Evolutionary conservation across 2,797 vertebrate species (phyloP), one percentile per base, ranked within the genome.

Genomic region (Loriculus beryllinus): DNA sequence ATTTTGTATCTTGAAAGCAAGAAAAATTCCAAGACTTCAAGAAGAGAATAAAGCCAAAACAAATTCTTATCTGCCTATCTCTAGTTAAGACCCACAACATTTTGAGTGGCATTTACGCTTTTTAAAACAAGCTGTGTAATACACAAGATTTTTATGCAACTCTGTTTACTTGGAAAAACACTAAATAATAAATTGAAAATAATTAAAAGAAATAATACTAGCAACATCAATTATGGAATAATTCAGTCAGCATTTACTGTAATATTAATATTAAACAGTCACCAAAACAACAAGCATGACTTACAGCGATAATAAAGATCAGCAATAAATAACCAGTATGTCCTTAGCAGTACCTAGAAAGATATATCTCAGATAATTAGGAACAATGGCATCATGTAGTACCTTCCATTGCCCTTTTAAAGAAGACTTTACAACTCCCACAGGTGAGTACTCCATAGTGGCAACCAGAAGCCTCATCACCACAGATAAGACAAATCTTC

Each of bases 351-450:
- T 37, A 18, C 16, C 33, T 74, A 57, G 40, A 79, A 56, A 75
- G n/a, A 40, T 5, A 5, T 22, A 75, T 52, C 91, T 82, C 43
- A 83, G 33, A n/a, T 14, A 86, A 70, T 19, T 47, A 86, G 57
- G 92, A 93, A 88, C 37, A 95, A 93, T n/a, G 62, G 47, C n/a
- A 86, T 74, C 22, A 45, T 20, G 59, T 52, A 98, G 97, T 98
- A 99, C 99, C 99, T 98, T 99, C 99, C 75, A 99, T 99, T 14
- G 99, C 99, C 96, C 99, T 98, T 97, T 99, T 99, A 97, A 99
- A 99, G 98, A 99, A 99, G 94, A 99, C 99, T 94, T 99, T 99
- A 95, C 99, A 99, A 97, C 99, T 99, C 75, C 99, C 99, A 76
- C 99, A 99, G 87, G 99, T 99, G 60, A 99, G 97, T 21, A 99